Conservation (phyloP, 2,113 vertebrate genomes). For the Brevimyrus niger region DNA sequence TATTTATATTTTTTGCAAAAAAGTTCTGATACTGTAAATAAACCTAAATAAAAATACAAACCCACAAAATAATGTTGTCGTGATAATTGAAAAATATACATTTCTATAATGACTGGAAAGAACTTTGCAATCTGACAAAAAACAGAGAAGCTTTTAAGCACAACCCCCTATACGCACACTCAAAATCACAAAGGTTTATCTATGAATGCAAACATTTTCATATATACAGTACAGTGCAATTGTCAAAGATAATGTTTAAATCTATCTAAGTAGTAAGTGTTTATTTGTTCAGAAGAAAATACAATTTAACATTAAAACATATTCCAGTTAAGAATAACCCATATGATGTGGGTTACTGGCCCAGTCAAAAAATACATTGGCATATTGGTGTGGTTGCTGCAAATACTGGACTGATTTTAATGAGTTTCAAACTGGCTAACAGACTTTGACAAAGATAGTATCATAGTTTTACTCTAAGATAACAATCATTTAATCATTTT, state of each 20-base stretch:
- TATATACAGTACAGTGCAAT: background rate
- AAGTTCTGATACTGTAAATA: background rate
- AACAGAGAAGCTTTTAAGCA: background rate
- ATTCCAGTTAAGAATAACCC: background rate
- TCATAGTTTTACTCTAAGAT: background rate
- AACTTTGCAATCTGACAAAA: background rate
- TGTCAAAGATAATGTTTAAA: background rate
- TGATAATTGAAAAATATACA: background rate
- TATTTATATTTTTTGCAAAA: background rate
- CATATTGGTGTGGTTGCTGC: background rate
- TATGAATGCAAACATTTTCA: background rate
- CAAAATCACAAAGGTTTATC: background rate
- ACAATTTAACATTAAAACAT: background rate
- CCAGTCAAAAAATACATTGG: background rate
- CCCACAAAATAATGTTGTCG: background rate
- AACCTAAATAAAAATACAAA: background rate
- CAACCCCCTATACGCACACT: background rate
- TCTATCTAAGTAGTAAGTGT: background rate
- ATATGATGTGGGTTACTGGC: background rate
- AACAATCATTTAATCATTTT: background rate
- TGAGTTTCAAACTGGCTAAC: background rate
- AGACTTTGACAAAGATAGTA: background rate
- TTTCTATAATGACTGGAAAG: background rate
- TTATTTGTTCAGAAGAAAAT: background rate
- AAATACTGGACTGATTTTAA: background rate